Conservation (phyloP, 2,797 vertebrate species). For the Paramormyrops hopkinsi region DNA sequence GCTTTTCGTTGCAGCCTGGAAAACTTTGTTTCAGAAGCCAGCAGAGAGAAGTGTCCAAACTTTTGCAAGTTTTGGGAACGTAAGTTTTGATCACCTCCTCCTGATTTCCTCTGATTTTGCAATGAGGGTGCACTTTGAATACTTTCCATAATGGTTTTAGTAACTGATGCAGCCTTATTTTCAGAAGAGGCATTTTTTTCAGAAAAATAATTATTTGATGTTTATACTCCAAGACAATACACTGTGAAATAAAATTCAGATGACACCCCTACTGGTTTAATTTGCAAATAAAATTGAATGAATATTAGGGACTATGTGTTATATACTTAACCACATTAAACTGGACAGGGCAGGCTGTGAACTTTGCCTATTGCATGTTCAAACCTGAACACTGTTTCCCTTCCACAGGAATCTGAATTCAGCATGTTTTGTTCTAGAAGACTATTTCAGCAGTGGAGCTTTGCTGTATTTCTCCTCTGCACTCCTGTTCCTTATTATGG, state of each 20-base stretch:
- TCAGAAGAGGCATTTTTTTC: constrained; percentile 21
- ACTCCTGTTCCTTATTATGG: constrained; percentile 76
- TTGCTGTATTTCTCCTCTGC: constrained; percentile 81
- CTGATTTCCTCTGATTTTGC: not conserved
- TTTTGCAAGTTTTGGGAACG: constrained; percentile 39
- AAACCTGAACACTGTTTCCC: not conserved
- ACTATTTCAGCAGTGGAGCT: constrained; percentile 77
- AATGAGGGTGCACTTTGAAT: not conserved
- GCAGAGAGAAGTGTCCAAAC: constrained; percentile 31
- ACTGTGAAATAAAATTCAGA: not conserved
- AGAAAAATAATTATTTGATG: not conserved
- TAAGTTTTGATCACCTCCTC: constrained; percentile 38
- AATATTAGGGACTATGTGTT: not conserved
- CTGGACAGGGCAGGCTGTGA: not conserved
- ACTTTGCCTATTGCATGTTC: not conserved
- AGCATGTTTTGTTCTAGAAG: constrained; percentile 69
- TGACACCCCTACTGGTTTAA: not conserved
- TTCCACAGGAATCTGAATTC: constrained; percentile 48
- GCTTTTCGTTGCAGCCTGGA: constrained; percentile 38
- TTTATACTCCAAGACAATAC: not conserved
- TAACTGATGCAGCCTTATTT: constrained; percentile 26
- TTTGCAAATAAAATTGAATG: not conserved
- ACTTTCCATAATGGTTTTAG: constrained; percentile 20
- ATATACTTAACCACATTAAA: not conserved
- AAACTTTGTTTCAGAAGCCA: constrained; percentile 29